Conservation (phyloP, 2,113 vertebrate genomes). For the Cyprinodon brontotheroides region DNA sequence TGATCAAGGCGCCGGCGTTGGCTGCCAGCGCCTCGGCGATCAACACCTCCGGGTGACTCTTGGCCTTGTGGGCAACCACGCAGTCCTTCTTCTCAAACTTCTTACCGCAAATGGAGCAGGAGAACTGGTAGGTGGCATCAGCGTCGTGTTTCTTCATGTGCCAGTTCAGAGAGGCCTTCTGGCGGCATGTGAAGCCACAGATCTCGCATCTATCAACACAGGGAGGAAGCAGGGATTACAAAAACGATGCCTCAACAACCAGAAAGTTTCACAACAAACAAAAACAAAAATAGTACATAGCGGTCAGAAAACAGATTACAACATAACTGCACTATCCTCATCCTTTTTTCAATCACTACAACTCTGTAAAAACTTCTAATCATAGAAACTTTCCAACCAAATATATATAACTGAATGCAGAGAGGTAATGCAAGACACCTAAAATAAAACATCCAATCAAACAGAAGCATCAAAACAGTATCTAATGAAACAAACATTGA, state of each 20-base stretch:
- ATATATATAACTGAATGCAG: too few relatives aligned
- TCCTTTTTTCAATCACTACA: too few relatives aligned
- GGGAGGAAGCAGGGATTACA: background rate
- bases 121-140: constrained; percentile 96
- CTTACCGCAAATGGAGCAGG: constrained; percentile 97
- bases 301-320: too few relatives aligned
- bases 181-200: constrained; percentile 97
- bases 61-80: constrained; percentile 96
- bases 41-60: constrained; percentile 96
- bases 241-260: background rate
- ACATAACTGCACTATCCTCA: too few relatives aligned
- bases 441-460: too few relatives aligned
- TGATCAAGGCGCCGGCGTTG: constrained; percentile 92
- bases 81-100: constrained; percentile 99
- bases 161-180: constrained; percentile 99
- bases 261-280: too few relatives aligned
- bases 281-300: background rate
- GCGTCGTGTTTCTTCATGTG: constrained; percentile 99
- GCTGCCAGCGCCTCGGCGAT: constrained; percentile 97
- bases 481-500: too few relatives aligned
- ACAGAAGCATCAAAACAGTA: too few relatives aligned
- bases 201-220: constrained; percentile 90
- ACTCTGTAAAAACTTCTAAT: too few relatives aligned
- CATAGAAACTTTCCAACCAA: too few relatives aligned
- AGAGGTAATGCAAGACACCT: too few relatives aligned